phyloP scores from a whole-genome alignment of 92 coral and sea anemone genomes.

The Siderastrea siderea region DNA sequence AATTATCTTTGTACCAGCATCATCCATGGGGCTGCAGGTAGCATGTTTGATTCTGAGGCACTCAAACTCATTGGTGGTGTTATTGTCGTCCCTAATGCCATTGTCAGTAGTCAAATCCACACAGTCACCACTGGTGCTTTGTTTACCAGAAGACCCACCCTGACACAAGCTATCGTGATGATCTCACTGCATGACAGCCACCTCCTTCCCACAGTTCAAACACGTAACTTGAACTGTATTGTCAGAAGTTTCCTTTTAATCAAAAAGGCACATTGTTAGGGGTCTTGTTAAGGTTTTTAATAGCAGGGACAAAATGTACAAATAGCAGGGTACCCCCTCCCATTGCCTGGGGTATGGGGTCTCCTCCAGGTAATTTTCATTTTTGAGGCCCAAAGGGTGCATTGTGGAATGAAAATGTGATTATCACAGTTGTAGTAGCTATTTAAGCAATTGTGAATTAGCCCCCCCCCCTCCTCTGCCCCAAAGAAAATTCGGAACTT shows the following conservation, averaged over 20 bases:
- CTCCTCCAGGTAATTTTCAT: no score
- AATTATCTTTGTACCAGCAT: neutral
- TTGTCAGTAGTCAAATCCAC: slow-evolving; percentile 14
- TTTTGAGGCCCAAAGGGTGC: no score
- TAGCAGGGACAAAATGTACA: no score
- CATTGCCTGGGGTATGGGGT: no score
- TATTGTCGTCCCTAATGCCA: neutral
- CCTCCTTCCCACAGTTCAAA: slow-evolving; percentile 29
- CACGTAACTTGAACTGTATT: slow-evolving; percentile 18
- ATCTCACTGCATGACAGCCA: slow-evolving; percentile 29
- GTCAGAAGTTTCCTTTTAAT: neutral
- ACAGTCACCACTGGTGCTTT: slow-evolving; percentile 12
- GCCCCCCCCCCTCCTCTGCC: no score
- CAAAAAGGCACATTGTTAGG: neutral
- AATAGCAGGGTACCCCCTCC: no score
- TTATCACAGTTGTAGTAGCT: no score
- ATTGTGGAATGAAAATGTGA: no score
- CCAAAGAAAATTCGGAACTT: no score
- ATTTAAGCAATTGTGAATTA: no score
- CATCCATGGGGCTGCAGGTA: neutral
- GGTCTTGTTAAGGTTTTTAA: no score
- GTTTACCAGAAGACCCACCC: slow-evolving; percentile 13
- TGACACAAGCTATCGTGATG: slow-evolving; percentile 37
- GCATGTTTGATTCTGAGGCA: neutral
- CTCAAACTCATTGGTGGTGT: neutral